A percentile compares a stretch with the other conserved stretches of the same genome.
phyloP scores from a whole-genome alignment of 2,113 vertebrate species.

The Kryptolebias marmoratus region DNA sequence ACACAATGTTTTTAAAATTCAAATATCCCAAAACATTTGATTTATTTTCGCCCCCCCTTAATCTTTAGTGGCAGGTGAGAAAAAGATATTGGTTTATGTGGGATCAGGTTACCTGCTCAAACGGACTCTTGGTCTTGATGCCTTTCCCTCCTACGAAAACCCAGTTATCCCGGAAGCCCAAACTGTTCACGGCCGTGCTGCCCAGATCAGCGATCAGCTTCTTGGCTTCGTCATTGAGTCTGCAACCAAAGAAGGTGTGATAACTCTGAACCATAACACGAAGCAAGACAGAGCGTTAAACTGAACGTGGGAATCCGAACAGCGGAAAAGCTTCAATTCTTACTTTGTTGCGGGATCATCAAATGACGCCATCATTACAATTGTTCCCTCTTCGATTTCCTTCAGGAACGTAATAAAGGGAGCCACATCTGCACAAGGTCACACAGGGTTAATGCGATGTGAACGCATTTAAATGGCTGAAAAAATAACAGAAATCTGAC shows the following conservation, averaged over 20 bases:
- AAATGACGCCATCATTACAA: slow-evolving; percentile 94
- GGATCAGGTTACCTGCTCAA: slow-evolving; percentile 90
- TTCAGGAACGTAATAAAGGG: slow-evolving; percentile 91
- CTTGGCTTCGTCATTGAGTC: slow-evolving; percentile 90
- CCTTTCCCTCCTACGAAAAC: slow-evolving; percentile 98
- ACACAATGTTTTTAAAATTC: too few relatives aligned
- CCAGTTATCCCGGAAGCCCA: slow-evolving; percentile 97
- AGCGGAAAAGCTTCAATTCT: slow-evolving; percentile 24
- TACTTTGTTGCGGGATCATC: slow-evolving; percentile 95
- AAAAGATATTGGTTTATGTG: background rate
- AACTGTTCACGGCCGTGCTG: slow-evolving; percentile 82
- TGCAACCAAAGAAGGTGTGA: slow-evolving; percentile 49
- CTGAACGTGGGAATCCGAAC: background rate
- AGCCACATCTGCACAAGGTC: slow-evolving; percentile 83
- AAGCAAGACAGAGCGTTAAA: background rate
- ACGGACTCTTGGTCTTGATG: slow-evolving; percentile 97
- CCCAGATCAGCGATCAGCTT: slow-evolving; percentile 89
- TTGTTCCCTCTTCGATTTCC: slow-evolving; percentile 87
- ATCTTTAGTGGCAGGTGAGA: background rate
- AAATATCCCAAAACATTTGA: too few relatives aligned
- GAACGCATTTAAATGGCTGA: too few relatives aligned
- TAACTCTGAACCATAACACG: too few relatives aligned
- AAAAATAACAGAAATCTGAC: background rate
- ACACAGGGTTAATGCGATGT: background rate
- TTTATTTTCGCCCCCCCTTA: background rate